Evolutionary conservation across 2,797 vertebrate genomes (phyloP), one percentile per base, ranked within the genome.

Genomic region (Nannoperca obscura): DNA sequence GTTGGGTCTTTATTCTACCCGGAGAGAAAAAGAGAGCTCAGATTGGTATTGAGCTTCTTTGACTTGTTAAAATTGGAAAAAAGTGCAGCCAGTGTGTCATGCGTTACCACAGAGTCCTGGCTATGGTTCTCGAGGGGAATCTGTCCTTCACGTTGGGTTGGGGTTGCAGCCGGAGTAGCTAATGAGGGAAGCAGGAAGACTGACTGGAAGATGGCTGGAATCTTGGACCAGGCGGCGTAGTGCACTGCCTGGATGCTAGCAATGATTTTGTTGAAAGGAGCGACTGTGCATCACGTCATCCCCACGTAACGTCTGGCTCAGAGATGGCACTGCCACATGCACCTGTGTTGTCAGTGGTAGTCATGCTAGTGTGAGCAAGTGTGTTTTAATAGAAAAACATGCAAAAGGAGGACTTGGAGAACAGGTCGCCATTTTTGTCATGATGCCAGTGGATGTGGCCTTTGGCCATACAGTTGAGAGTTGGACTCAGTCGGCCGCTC

Each of bases 121-220:
- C 61, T 12, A 12, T 53, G 72, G 34, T 63, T 80, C 60, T 63
- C 12, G 0, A 61, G 65, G 36, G 61, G 68, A 86, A 81, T 87
- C 64, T 73, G 74, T 71, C 55, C 71, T 69, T 63, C 64, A 42
- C 11, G n/a, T 42, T 55, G 76, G 62, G 54, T 66, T 77, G 69
- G 66, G 64, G 52, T 71, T 78, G 40, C 62, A 74, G 75, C 34
- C 40, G 17, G 10, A 54, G 49, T n/a, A 69, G 68, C 55, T 86
- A 78, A 92, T 77, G 88, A 78, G 49, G 70, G 70, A 89, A 91
- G 74, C 82, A 89, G 87, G 63, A 84, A 13, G 63, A 64, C 63
- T 69, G 80, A 69, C 69, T 85, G 76, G 74, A 74, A 50, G 64
- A 71, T 76, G 77, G 38, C 74, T 86, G 87, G 69, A 86, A 77